Percentiles rank a stretch among this genome's conserved stretches.
These are phyloP conservation scores for Corynorhinus townsendii DNA, from an alignment of 2,113 vertebrate genomes.

Conservation along the genomic window DNA sequence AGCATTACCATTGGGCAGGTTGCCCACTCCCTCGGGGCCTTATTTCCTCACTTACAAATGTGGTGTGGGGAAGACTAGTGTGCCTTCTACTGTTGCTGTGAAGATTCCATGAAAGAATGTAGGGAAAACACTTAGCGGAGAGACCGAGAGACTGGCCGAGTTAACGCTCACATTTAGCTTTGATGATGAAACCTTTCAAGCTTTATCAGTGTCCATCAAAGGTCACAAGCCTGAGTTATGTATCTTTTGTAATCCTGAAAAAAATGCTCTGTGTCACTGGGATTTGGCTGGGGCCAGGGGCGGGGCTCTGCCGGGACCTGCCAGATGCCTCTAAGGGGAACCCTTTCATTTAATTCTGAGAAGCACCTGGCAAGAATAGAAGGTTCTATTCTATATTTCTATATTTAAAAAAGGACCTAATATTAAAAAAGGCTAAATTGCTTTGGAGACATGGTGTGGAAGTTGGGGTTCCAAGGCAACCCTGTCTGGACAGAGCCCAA, in stretches of 20 bases:
- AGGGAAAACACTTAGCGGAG: neutral
- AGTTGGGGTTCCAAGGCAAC: neutral
- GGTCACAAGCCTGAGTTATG: neutral
- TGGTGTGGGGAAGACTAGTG: too few relatives aligned
- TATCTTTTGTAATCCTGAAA: neutral
- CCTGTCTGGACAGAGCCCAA: too few relatives aligned
- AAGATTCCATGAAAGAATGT: neutral
- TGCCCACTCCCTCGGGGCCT: neutral
- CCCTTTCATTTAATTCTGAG: neutral
- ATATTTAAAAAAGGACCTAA: neutral
- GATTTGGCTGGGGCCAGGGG: neutral
- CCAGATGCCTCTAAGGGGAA: neutral
- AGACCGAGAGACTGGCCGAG: accelerated
- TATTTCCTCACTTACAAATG: neutral
- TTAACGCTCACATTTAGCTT: accelerated
- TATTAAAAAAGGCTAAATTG: neutral
- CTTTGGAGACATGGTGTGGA: neutral
- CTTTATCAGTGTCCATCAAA: neutral
- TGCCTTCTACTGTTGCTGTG: neutral
- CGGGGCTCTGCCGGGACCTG: neutral
- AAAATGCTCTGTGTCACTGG: neutral
- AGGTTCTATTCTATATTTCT: neutral
- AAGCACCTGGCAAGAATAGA: neutral
- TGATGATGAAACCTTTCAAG: neutral
- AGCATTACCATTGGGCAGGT: neutral